A percentile compares a stretch with the other conserved stretches of the same genome.
Evolutionary conservation across 2,113 vertebrate genomes (phyloP).

Genomic region (Pycnonotus jocosus): DNA sequence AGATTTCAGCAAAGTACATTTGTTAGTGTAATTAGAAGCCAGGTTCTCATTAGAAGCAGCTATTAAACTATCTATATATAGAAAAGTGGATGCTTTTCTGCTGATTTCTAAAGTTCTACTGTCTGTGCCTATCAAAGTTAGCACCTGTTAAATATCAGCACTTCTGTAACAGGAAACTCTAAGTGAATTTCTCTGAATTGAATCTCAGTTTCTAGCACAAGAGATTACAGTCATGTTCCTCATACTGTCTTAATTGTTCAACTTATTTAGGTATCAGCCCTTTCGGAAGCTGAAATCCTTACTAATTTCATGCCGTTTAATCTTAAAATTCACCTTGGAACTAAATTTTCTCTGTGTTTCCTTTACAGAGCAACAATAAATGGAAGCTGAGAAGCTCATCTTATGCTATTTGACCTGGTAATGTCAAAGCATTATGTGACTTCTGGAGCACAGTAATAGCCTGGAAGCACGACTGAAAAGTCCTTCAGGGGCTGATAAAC

Average conservation of each 20-base stretch:
- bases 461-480: neutral
- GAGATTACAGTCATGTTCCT: neutral
- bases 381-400: neutral
- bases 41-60: neutral
- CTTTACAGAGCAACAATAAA: neutral
- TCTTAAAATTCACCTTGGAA: neutral
- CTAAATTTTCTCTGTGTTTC: neutral
- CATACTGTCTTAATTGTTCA: neutral
- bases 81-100: neutral
- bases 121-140: neutral
- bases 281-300: neutral
- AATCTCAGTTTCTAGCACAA: neutral
- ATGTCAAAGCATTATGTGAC: neutral
- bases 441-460: neutral
- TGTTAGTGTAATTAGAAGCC: neutral
- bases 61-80: neutral
- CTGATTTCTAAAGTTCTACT: neutral
- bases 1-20: neutral
- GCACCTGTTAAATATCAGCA: neutral
- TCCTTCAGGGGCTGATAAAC: neutral
- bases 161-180: neutral
- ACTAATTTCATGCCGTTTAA: neutral
- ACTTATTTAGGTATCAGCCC: neutral
- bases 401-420: neutral
- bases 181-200: neutral